Conservation (phyloP, 1,140 invertebrate genomes). For the Ruditapes philippinarum region DNA sequence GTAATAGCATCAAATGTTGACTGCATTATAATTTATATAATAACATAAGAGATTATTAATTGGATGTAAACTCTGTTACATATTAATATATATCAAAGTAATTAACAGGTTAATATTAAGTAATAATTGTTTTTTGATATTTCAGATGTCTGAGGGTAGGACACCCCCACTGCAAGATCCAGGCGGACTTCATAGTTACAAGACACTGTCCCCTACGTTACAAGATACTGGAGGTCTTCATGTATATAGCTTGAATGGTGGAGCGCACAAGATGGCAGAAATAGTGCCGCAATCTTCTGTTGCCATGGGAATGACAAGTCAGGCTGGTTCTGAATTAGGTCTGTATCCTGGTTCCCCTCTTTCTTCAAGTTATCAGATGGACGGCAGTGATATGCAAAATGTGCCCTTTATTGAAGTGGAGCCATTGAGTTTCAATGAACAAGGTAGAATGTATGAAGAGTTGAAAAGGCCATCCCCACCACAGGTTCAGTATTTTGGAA, state of each 20-base stretch:
- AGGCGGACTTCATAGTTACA: constrained; percentile 56
- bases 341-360: background rate
- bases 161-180: constrained; percentile 31
- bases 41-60: too few species aligned
- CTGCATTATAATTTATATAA: too few species aligned
- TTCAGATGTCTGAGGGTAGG: constrained; percentile 63
- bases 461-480: constrained; percentile 8
- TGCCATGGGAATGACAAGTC: background rate
- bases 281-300: constrained; percentile 31
- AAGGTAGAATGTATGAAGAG: constrained; percentile 30
- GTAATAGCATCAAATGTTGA: too few species aligned
- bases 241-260: constrained; percentile 56
- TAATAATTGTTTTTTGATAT: constrained; percentile 33
- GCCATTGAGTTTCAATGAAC: background rate
- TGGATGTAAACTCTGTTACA: too few species aligned
- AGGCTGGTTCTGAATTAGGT: background rate
- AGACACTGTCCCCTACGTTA: background rate
- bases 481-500: constrained; percentile 36
- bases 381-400: constrained; percentile 8
- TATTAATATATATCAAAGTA: too few species aligned
- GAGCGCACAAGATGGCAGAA: constrained; percentile 53
- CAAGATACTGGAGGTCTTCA: constrained; percentile 54
- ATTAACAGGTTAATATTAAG: too few species aligned
- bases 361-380: background rate
- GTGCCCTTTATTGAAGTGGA: background rate